Evolutionary conservation across 2,888 invertebrate species (phyloP).

Genomic region (Halictus quadricinctus): DNA sequence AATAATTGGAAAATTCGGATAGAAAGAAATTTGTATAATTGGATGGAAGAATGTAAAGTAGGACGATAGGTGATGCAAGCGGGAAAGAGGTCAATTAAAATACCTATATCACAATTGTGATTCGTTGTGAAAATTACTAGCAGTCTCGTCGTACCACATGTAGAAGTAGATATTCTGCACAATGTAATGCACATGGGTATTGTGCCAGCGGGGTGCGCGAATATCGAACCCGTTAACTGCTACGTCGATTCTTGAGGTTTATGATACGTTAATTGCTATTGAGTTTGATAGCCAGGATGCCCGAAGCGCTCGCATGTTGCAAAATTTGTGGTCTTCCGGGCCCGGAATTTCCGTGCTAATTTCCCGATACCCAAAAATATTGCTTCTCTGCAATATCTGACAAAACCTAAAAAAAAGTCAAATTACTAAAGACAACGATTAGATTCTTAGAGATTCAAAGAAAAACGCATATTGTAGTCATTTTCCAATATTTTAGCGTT

Average conservation of each 20-base stretch:
- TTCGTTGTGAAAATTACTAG: not conserved
- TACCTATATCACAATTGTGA: not conserved
- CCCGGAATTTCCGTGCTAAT: not conserved
- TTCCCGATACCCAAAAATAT: not conserved
- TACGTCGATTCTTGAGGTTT: conserved; percentile 6
- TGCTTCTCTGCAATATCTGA: not conserved
- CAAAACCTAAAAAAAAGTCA: not conserved
- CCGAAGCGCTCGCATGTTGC: not conserved
- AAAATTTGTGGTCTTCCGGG: not conserved
- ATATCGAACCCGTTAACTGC: conserved; percentile 2
- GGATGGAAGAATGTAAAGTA: not conserved
- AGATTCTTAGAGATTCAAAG: not conserved
- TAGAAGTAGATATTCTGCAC: not conserved
- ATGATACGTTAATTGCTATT: conserved; percentile 6
- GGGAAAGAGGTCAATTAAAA: not conserved
- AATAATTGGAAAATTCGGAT: not conserved
- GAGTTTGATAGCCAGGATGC: not conserved
- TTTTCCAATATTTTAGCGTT: not conserved
- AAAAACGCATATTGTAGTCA: not conserved
- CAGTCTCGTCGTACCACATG: not conserved
- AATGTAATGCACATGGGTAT: conserved; percentile 1
- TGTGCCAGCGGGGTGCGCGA: not conserved
- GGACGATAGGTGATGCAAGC: not conserved
- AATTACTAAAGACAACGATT: too few species aligned
- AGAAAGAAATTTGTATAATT: not conserved